A percentile compares a stretch with the other conserved stretches of the same genome.
phyloP scores from a whole-genome alignment of 2,888 invertebrate species.

The Drosophila kokeensis region DNA sequence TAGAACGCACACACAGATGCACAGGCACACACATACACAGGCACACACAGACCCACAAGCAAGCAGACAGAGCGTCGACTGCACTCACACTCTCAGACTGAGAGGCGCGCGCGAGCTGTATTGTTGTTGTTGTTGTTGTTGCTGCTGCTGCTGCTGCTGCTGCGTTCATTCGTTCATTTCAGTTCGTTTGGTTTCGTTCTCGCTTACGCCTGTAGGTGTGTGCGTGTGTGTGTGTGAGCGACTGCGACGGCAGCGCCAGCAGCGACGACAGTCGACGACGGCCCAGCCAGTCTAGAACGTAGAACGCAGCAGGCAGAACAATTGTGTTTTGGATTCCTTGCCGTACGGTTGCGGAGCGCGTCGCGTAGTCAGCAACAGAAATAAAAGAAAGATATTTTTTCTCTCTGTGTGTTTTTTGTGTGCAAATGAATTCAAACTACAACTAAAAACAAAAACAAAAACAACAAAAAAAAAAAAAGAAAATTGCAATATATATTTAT shows the following conservation, averaged over 20 bases:
- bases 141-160: conserved; percentile 16
- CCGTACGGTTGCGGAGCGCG: conserved; percentile 83
- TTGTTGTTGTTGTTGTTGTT: conserved; percentile 17
- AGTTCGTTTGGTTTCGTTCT: conserved; percentile 59
- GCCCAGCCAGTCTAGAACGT: conserved; percentile 81
- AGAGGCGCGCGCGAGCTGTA: conserved; percentile 54
- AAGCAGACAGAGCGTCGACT: conserved; percentile 62
- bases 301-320: conserved; percentile 83
- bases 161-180: conserved; percentile 61
- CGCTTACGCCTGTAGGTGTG: conserved; percentile 26
- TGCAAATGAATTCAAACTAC: conserved; percentile 51
- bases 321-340: conserved; percentile 84
- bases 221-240: conserved; percentile 34
- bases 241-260: conserved; percentile 44
- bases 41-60: conserved; percentile 13
- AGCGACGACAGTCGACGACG: conserved; percentile 44
- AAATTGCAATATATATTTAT: conserved; percentile 15
- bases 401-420: conserved; percentile 46
- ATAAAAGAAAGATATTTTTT: conserved; percentile 41
- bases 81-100: conserved; percentile 60
- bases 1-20: conserved; percentile 50
- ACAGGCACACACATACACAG: conserved; percentile 5
- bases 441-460: conserved; percentile 15
- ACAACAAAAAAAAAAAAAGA: conserved; percentile 13
- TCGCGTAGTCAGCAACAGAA: conserved; percentile 55